phyloP scores from a whole-genome alignment of 1,140 invertebrate genomes.

The Bicyclus anynana region DNA sequence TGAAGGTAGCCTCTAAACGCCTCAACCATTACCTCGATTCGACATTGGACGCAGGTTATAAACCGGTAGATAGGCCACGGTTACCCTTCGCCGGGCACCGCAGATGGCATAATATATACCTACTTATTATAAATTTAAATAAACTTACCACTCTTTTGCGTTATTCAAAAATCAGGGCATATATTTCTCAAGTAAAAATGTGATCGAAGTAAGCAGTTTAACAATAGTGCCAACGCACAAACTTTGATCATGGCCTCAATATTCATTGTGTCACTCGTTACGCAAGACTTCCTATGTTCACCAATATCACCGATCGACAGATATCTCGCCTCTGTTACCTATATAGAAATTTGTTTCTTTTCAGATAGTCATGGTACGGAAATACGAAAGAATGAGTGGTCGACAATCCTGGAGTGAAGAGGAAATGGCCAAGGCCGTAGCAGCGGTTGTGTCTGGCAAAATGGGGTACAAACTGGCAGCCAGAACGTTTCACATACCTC shows the following conservation, averaged over 20 bases:
- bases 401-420: slow-evolving; percentile 73
- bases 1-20: slow-evolving; percentile 54
- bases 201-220: background rate
- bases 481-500: slow-evolving; percentile 66
- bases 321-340: background rate
- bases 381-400: slow-evolving; percentile 74
- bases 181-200: background rate
- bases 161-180: background rate
- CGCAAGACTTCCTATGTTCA: slow-evolving; percentile 16
- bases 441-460: slow-evolving; percentile 70
- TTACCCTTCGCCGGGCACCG: slow-evolving; percentile 65
- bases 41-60: slow-evolving; percentile 64
- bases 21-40: slow-evolving; percentile 51
- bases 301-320: background rate
- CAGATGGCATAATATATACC: slow-evolving; percentile 27
- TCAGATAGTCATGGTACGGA: slow-evolving; percentile 69
- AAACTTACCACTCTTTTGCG: background rate
- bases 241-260: slow-evolving; percentile 18
- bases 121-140: background rate
- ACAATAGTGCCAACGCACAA: slow-evolving; percentile 4
- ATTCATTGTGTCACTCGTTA: slow-evolving; percentile 18
- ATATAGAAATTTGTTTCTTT: slow-evolving; percentile 30
- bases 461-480: slow-evolving; percentile 74
- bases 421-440: slow-evolving; percentile 71
- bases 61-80: slow-evolving; percentile 66